Evolutionary conservation across 2,113 vertebrate species (phyloP).

Genomic region (Muntiacus reevesi): DNA sequence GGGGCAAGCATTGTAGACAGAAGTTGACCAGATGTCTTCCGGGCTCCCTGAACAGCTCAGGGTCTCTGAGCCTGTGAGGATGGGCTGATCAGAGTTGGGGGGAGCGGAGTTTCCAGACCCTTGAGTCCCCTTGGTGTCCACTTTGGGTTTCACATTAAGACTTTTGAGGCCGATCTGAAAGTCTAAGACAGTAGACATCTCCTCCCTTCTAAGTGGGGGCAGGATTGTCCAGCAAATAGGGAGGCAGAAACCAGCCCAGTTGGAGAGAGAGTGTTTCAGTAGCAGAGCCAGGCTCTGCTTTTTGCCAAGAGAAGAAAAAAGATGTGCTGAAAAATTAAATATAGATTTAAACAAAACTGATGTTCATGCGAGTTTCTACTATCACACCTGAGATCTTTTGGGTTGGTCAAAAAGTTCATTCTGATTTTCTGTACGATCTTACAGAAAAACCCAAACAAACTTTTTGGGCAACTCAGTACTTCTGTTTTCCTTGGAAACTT

Average conservation of each 20-base stretch:
- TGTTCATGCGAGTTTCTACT: background rate
- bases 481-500: background rate
- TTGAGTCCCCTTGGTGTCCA: background rate
- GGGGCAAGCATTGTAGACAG: background rate
- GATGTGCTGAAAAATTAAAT: background rate
- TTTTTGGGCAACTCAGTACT: background rate
- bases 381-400: background rate
- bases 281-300: background rate
- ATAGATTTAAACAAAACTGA: background rate
- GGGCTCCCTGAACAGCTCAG: background rate
- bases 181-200: background rate
- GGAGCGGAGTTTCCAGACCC: background rate
- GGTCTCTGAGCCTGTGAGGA: background rate
- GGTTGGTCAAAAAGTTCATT: background rate
- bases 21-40: background rate
- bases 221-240: background rate
- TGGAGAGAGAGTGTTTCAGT: background rate
- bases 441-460: background rate
- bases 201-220: background rate
- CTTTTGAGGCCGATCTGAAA: background rate
- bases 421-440: background rate
- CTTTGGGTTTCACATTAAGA: background rate
- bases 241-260: background rate
- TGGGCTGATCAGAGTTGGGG: accelerated
- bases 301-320: background rate